Evolutionary conservation across 35 echinoderm and acorn worm genomes (phyloP).

Genomic region (Patiria miniata): DNA sequence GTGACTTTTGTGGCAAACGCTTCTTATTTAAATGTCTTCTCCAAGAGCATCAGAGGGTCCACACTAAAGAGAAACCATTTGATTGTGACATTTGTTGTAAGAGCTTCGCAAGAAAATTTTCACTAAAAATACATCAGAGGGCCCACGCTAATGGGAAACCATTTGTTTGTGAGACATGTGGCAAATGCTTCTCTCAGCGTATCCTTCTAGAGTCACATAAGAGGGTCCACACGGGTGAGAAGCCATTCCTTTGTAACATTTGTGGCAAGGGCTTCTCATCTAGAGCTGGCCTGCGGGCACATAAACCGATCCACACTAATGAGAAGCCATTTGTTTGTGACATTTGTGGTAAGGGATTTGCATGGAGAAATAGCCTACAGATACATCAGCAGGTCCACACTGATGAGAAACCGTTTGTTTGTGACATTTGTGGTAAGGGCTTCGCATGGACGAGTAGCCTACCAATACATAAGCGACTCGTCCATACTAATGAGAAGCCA

Average conservation of each 20-base stretch:
- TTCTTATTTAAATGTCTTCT: neutral
- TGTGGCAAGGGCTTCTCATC: neutral
- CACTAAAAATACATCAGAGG: neutral
- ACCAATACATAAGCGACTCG: neutral
- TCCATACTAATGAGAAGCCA: no score
- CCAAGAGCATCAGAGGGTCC: no score
- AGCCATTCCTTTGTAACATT: neutral
- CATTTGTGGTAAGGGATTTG: no score
- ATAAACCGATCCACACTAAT: no score
- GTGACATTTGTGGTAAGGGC: no score
- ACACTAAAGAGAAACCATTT: neutral
- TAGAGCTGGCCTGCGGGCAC: neutral
- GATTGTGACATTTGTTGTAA: neutral
- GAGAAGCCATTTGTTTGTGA: no score
- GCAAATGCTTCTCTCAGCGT: neutral
- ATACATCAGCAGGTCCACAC: no score
- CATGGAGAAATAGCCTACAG: neutral
- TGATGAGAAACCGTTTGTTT: no score
- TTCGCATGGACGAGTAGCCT: neutral
- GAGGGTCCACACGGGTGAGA: neutral
- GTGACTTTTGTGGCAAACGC: conserved; percentile 4
- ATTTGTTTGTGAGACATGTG: neutral
- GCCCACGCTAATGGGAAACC: neutral
- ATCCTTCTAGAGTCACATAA: neutral
- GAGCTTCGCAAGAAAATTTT: neutral